These are phyloP conservation scores for Meiosimyza platycephala DNA, from an alignment of 2,888 invertebrate genomes.

Conservation along the genomic window DNA sequence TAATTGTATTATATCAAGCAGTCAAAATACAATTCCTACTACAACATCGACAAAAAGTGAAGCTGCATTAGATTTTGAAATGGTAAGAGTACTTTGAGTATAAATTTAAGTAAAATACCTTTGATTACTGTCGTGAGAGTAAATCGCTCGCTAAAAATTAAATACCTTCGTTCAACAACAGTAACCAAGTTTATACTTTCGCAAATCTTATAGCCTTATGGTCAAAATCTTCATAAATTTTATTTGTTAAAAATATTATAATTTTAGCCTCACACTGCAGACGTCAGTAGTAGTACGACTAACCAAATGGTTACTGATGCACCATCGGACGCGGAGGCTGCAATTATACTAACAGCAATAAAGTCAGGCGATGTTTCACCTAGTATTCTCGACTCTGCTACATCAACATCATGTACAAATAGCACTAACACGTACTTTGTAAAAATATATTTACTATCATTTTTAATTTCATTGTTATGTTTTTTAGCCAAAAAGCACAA, in stretches of 20 bases:
- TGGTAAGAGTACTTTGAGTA: not conserved
- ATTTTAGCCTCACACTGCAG: not conserved
- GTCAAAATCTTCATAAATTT: too few relatives aligned
- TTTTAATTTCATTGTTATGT: too few relatives aligned
- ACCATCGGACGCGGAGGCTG: conserved; percentile 62
- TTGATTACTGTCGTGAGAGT: too few relatives aligned
- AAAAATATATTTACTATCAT: not conserved
- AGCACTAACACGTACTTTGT: not conserved
- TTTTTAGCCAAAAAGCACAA: not conserved
- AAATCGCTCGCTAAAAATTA: too few relatives aligned
- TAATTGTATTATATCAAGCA: not conserved
- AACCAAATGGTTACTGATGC: conserved; percentile 38
- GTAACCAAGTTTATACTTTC: too few relatives aligned
- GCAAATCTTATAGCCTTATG: too few relatives aligned
- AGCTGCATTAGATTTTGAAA: not conserved
- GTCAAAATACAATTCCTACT: not conserved
- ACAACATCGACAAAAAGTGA: conserved; percentile 11
- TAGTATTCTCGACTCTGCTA: not conserved
- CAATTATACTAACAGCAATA: conserved; percentile 62
- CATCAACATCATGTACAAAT: conserved; percentile 8
- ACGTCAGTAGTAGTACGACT: conserved; percentile 11
- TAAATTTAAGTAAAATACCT: too few relatives aligned
- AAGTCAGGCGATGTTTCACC: conserved; percentile 57
- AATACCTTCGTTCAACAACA: too few relatives aligned
- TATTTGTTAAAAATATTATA: too few relatives aligned